A percentile compares a stretch with the other conserved stretches of the same genome.
These are phyloP conservation scores for Electrona antarctica DNA, from an alignment of 2,113 vertebrate genomes.

Conservation along the genomic window DNA sequence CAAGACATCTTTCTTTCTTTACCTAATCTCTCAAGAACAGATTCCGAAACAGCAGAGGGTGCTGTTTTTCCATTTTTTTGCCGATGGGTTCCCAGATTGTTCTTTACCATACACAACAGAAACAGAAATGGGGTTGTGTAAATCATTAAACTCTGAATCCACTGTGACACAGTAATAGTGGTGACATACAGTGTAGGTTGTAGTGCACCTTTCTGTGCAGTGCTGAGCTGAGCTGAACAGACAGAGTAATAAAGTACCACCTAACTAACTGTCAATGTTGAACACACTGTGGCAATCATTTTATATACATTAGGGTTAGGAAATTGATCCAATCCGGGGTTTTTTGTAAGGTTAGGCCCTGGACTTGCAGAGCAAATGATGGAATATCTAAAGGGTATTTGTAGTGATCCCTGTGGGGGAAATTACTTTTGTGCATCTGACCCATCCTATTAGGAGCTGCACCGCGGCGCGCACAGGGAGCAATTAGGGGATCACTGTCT, in stretches of 20 bases:
- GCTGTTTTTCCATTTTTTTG: no score
- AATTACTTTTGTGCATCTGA: no score
- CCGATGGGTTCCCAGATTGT: no score
- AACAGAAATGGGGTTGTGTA: neutral
- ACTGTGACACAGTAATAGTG: neutral
- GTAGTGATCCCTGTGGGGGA: no score
- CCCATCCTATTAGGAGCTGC: no score
- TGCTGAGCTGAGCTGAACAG: constrained; percentile 15
- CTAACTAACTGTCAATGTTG: constrained; percentile 24
- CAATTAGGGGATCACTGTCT: no score
- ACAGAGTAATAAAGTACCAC: constrained; percentile 13
- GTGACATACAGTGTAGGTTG: neutral
- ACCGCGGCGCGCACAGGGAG: no score
- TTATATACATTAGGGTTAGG: constrained; percentile 16
- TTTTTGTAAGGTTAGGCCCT: constrained; percentile 15
- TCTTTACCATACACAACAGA: neutral
- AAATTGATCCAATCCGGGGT: constrained; percentile 43
- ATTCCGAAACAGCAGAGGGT: no score
- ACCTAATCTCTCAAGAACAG: no score
- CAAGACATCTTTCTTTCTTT: neutral
- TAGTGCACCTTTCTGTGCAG: constrained; percentile 1
- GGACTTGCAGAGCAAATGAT: neutral
- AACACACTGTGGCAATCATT: constrained; percentile 32
- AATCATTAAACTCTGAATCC: neutral
- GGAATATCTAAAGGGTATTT: no score